phyloP scores from a whole-genome alignment of 2,113 vertebrate species.

The Myotis davidii region DNA sequence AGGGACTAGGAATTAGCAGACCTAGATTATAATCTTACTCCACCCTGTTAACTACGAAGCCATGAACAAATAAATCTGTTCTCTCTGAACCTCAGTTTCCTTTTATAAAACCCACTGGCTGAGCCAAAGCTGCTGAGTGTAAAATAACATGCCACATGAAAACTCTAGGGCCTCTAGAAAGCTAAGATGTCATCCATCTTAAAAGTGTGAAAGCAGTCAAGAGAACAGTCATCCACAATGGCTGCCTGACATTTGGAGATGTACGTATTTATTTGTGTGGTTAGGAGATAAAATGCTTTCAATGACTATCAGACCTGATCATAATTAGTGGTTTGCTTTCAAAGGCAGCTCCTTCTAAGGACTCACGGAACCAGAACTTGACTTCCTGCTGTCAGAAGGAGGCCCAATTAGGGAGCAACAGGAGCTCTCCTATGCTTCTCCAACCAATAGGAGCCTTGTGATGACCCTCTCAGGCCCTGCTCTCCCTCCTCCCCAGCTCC shows the following conservation, averaged over 20 bases:
- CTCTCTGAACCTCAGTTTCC: neutral
- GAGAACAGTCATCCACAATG: neutral
- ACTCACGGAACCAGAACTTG: neutral
- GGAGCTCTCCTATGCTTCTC: neutral
- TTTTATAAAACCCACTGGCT: neutral
- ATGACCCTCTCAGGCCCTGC: neutral
- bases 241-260: neutral
- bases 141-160: neutral
- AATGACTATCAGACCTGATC: neutral
- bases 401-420: neutral
- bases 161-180: neutral
- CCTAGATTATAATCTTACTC: too few relatives aligned
- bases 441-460: too few relatives aligned
- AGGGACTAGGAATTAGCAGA: neutral
- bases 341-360: slow-evolving; percentile 33
- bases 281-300: neutral
- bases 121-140: neutral
- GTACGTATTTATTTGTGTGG: neutral
- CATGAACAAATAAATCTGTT: neutral
- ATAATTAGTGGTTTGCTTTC: slow-evolving; percentile 10
- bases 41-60: neutral
- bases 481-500: neutral
- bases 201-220: neutral
- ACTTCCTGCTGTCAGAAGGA: neutral
- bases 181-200: neutral